Percentiles rank a stretch among this genome's conserved stretches.
Evolutionary conservation across 2,888 invertebrate genomes (phyloP).

Genomic region (Morpho helenor): DNA sequence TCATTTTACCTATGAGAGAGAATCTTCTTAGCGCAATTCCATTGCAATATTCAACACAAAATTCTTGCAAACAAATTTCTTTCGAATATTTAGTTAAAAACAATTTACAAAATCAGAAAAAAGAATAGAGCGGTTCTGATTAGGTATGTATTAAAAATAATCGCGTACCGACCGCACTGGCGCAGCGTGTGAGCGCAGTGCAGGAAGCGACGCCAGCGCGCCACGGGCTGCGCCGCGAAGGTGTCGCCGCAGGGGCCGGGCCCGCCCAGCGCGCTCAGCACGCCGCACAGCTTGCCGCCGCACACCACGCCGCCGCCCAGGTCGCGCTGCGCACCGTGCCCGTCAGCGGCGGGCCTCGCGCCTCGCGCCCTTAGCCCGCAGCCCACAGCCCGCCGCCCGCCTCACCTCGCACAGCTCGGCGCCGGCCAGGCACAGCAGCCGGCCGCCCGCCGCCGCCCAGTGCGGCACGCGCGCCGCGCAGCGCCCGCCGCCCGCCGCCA

Average conservation of each 20-base stretch:
- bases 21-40: too few species aligned
- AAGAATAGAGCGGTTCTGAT: too few species aligned
- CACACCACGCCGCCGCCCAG: slow-evolving; percentile 61
- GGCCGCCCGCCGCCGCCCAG: slow-evolving; percentile 39
- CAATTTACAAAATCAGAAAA: too few species aligned
- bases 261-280: slow-evolving; percentile 37
- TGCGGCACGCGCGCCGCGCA: slow-evolving; percentile 39
- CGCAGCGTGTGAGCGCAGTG: slow-evolving; percentile 56
- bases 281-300: slow-evolving; percentile 58
- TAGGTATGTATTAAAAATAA: too few species aligned
- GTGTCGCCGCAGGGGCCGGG: slow-evolving; percentile 38
- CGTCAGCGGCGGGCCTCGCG: too few species aligned
- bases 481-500: slow-evolving; percentile 19
- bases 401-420: slow-evolving; percentile 47
- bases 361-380: not conserved
- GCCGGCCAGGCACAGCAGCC: slow-evolving; percentile 48
- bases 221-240: slow-evolving; percentile 47
- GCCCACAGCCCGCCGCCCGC: not conserved
- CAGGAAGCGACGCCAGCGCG: slow-evolving; percentile 53
- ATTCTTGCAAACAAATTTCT: too few species aligned
- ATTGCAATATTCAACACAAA: too few species aligned
- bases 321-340: slow-evolving; percentile 39
- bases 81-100: too few species aligned
- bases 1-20: too few species aligned
- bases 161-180: slow-evolving; percentile 39